A percentile compares a stretch with the other conserved stretches of the same genome.
Conservation (phyloP, 2,113 vertebrate genomes). For the Cichladusa arquata region DNA sequence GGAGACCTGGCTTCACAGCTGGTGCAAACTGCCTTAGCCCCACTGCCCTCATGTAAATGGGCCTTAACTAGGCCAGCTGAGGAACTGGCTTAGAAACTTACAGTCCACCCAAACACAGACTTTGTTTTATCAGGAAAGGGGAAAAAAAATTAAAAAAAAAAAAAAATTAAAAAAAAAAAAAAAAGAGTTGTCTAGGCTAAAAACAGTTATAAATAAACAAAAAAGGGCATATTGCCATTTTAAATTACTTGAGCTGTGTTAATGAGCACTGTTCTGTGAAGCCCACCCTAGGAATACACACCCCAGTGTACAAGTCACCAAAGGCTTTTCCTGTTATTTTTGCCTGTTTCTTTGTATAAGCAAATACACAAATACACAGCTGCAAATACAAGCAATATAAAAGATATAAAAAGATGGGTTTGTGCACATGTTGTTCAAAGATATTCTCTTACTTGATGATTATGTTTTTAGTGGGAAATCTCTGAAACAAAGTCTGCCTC, state of each 20-base stretch:
- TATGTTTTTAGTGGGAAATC: background rate
- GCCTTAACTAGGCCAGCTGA: background rate
- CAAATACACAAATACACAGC: background rate
- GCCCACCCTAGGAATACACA: background rate
- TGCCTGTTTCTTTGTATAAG: background rate
- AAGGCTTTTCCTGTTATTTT: background rate
- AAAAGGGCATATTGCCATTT: background rate
- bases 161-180: background rate
- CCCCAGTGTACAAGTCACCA: background rate
- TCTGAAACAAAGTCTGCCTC: background rate
- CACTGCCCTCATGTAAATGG: slow-evolving; percentile 18
- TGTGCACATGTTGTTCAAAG: background rate
- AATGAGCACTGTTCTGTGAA: background rate
- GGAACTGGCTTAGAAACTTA: background rate
- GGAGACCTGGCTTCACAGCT: background rate
- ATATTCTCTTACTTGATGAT: background rate
- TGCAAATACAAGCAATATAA: background rate
- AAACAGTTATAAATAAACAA: background rate
- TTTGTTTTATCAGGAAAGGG: background rate
- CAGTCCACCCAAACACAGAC: background rate
- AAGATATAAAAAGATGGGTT: background rate
- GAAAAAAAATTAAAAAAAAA: background rate
- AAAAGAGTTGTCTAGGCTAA: background rate
- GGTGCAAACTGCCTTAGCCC: slow-evolving; percentile 19
- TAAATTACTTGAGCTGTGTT: background rate